phyloP scores from a whole-genome alignment of 2,113 vertebrate genomes.

The Seriola aureovittata region DNA sequence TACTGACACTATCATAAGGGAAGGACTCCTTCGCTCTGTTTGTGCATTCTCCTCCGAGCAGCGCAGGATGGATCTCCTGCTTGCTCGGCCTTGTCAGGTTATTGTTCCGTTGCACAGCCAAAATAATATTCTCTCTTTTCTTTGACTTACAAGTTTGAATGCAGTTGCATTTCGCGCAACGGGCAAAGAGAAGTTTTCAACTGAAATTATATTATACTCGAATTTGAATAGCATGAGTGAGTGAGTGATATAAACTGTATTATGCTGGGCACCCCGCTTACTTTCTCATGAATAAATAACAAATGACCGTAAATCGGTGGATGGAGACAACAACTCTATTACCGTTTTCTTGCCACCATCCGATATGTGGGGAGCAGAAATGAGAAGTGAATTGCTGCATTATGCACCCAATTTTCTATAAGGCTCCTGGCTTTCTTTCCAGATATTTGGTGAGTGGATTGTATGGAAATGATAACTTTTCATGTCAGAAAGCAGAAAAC shows the following conservation, averaged over 20 bases:
- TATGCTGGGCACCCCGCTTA: slow-evolving; percentile 63
- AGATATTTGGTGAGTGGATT: slow-evolving; percentile 49
- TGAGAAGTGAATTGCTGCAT: slow-evolving; percentile 74
- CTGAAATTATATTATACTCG: slow-evolving; percentile 42
- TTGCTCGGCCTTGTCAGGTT: slow-evolving; percentile 40
- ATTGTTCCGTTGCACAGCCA: slow-evolving; percentile 23
- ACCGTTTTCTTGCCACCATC: slow-evolving; percentile 59
- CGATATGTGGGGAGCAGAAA: slow-evolving; percentile 65
- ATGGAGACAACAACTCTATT: slow-evolving; percentile 76
- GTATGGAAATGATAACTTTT: slow-evolving; percentile 49
- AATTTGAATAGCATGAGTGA: slow-evolving; percentile 61
- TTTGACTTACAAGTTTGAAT: slow-evolving; percentile 40
- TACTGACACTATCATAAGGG: background rate
- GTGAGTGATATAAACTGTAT: slow-evolving; percentile 63
- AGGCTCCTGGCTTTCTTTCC: slow-evolving; percentile 54
- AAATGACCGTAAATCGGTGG: slow-evolving; percentile 65
- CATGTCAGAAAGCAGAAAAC: slow-evolving; percentile 37
- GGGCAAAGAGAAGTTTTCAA: slow-evolving; percentile 43
- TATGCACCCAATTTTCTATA: slow-evolving; percentile 66
- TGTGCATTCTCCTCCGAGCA: slow-evolving; percentile 1
- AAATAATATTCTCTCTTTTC: slow-evolving; percentile 22
- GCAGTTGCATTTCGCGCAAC: slow-evolving; percentile 38
- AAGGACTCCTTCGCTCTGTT: background rate
- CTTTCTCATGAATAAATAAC: slow-evolving; percentile 81
- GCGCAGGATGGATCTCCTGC: background rate